A percentile compares a stretch with the other conserved stretches of the same genome.
These are phyloP conservation scores for Trichoplusia ni DNA, from an alignment of 1,140 invertebrate genomes.

Conservation along the genomic window DNA sequence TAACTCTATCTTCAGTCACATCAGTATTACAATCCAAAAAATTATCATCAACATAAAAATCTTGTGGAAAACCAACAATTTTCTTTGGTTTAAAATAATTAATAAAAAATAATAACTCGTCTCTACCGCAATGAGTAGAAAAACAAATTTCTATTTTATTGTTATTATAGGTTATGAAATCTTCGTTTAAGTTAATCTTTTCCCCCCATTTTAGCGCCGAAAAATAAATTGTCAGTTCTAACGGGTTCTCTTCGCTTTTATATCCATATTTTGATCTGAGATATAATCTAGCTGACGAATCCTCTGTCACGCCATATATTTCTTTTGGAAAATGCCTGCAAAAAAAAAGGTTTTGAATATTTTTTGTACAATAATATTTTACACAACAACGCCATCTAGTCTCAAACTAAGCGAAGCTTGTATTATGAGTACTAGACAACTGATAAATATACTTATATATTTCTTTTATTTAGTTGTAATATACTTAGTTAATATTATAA, in stretches of 20 bases:
- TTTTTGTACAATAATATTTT: too few species aligned
- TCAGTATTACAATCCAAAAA: neutral
- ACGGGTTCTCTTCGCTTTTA: neutral
- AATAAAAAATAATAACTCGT: conserved; percentile 53
- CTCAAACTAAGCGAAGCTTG: too few species aligned
- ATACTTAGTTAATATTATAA: neutral
- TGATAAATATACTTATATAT: neutral
- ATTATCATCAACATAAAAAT: neutral
- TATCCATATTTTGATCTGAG: conserved; percentile 36
- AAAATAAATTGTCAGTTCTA: conserved; percentile 65
- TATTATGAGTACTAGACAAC: too few species aligned
- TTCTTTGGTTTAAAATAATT: conserved; percentile 51
- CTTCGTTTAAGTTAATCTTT: conserved; percentile 21
- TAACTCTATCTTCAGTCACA: neutral
- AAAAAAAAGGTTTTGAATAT: neutral
- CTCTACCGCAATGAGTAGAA: conserved; percentile 84
- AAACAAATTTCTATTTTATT: conserved; percentile 82
- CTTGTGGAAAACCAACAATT: conserved; percentile 47
- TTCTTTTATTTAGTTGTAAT: neutral
- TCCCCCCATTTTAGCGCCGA: conserved; percentile 81
- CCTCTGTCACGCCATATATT: neutral
- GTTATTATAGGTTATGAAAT: neutral
- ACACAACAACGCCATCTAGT: too few species aligned
- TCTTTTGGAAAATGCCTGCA: conserved; percentile 20
- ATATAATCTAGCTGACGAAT: conserved; percentile 40